Conservation (phyloP, 2,888 invertebrate genomes). For the Hetaerina titia region DNA sequence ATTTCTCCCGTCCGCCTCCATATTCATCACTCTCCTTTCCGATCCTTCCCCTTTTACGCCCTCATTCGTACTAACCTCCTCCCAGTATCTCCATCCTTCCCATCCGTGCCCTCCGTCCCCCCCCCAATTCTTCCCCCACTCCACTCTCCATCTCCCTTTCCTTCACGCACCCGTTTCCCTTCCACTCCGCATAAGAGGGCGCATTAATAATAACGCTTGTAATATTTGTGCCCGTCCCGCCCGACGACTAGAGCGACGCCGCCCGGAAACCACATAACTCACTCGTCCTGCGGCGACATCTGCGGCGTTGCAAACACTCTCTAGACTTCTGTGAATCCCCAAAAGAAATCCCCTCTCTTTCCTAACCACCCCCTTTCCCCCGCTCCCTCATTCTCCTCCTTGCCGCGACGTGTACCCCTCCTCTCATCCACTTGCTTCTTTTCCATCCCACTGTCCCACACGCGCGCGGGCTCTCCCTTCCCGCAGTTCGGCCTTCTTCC, state of each 20-base stretch:
- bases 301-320: conserved; percentile 14
- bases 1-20: too few species aligned
- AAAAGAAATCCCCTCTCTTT: not conserved
- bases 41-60: too few species aligned
- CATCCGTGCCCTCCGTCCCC: too few species aligned
- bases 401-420: not conserved
- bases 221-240: not conserved
- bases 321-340: conserved; percentile 30
- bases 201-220: conserved; percentile 26
- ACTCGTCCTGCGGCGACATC: conserved; percentile 8
- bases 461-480: too few species aligned
- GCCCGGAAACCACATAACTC: not conserved
- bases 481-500: too few species aligned
- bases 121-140: too few species aligned
- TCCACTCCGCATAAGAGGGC: not conserved
- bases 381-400: not conserved
- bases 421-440: too few species aligned
- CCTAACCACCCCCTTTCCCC: too few species aligned
- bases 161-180: not conserved
- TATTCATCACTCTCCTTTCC: too few species aligned
- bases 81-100: too few species aligned
- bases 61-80: too few species aligned
- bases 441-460: too few species aligned
- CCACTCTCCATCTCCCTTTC: not conserved
- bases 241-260: not conserved